Percentiles rank a stretch among this genome's conserved stretches.
phyloP scores from a whole-genome alignment of 2,888 invertebrate species.

The Clanis bilineata region DNA sequence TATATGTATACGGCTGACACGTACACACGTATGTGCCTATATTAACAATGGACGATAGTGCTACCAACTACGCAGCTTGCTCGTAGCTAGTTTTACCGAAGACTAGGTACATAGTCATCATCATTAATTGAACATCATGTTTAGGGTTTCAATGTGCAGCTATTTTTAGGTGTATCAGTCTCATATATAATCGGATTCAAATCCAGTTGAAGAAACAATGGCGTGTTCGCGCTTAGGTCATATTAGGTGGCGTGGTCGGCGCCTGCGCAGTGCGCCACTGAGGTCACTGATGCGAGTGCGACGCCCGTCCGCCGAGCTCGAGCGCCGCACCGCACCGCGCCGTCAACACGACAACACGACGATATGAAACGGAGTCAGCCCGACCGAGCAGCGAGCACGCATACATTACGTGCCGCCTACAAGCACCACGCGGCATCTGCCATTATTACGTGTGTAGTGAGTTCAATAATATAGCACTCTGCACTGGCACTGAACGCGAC shows the following conservation, averaged over 20 bases:
- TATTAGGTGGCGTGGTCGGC: conserved; percentile 59
- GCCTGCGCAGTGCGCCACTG: conserved; percentile 66
- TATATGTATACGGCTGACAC: neutral
- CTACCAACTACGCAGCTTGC: conserved; percentile 22
- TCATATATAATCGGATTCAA: conserved; percentile 6
- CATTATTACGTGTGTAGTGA: conserved; percentile 49
- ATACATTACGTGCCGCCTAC: conserved; percentile 72
- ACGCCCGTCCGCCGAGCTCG: conserved; percentile 48
- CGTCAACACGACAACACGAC: conserved; percentile 53
- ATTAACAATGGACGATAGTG: conserved; percentile 31
- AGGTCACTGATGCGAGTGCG: conserved; percentile 65
- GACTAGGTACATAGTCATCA: neutral
- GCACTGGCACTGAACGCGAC: conserved; percentile 42
- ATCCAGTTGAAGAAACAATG: conserved; percentile 36
- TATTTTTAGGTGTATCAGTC: neutral
- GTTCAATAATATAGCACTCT: conserved; percentile 59
- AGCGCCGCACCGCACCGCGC: no score
- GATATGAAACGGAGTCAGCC: conserved; percentile 53
- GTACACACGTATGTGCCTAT: conserved; percentile 17
- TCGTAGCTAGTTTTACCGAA: neutral
- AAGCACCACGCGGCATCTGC: conserved; percentile 55
- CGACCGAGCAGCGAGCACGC: conserved; percentile 65
- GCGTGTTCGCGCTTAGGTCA: conserved; percentile 51
- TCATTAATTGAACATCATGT: neutral
- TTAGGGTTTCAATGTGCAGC: neutral